Conservation (phyloP, 2,113 vertebrate species). For the Bufo gargarizans region DNA sequence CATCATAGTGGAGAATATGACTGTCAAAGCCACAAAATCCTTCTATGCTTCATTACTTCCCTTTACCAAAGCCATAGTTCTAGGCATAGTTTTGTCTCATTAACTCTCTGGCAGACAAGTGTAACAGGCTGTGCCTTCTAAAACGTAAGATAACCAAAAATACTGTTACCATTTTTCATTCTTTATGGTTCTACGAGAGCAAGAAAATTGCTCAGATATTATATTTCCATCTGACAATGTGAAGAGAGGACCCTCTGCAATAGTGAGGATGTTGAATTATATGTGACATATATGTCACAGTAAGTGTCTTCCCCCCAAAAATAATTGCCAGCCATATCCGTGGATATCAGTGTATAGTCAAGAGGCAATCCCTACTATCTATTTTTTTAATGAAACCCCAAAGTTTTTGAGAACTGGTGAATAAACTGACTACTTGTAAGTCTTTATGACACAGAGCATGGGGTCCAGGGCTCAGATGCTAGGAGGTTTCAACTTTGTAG, state of each 20-base stretch:
- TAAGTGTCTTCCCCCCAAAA: too few relatives aligned
- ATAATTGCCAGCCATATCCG: too few relatives aligned
- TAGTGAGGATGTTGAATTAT: neutral
- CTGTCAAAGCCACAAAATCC: constrained; percentile 47
- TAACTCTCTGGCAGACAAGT: constrained; percentile 11
- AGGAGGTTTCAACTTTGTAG: too few relatives aligned
- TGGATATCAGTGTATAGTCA: neutral
- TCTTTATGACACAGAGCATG: too few relatives aligned
- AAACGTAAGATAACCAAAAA: constrained; percentile 1
- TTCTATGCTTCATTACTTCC: constrained; percentile 46
- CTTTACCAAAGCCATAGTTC: constrained; percentile 7
- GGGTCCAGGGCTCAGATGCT: too few relatives aligned
- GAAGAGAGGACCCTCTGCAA: neutral
- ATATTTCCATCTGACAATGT: neutral
- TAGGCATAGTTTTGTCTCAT: constrained; percentile 33
- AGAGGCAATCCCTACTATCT: neutral
- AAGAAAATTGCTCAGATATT: neutral
- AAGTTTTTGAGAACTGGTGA: neutral
- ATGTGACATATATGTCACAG: too few relatives aligned
- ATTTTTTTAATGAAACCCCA: neutral
- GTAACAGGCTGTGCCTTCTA: neutral
- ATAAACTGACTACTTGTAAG: too few relatives aligned
- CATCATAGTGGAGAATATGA: constrained; percentile 26
- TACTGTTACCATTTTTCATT: neutral
- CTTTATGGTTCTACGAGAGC: neutral